Percentiles rank a stretch among this genome's conserved stretches.
Conservation (phyloP, 2,797 vertebrate genomes). For the Adrianichthys oophorus region DNA sequence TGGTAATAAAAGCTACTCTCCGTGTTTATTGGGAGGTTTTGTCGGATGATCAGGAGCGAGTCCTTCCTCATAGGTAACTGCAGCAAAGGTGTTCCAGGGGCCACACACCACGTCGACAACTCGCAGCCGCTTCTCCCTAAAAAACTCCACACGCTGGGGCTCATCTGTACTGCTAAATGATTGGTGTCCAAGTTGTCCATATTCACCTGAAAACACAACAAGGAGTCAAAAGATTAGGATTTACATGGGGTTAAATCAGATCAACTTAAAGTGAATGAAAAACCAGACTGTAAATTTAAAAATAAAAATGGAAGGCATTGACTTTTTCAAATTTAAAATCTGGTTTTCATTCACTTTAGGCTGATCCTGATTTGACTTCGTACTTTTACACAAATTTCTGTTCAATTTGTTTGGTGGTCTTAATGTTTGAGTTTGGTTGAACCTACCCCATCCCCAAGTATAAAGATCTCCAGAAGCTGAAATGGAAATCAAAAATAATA, state of each 20-base stretch:
- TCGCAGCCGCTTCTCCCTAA: constrained; percentile 65
- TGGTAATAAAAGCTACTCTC: constrained; percentile 35
- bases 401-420: background rate
- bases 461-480: constrained; percentile 87
- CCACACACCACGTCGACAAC: constrained; percentile 86
- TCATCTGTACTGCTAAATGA: constrained; percentile 76
- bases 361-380: too few species aligned
- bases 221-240: background rate
- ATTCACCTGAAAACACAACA: constrained; percentile 80
- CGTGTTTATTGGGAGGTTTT: background rate
- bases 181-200: constrained; percentile 90
- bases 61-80: constrained; percentile 54
- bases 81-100: constrained; percentile 88
- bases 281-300: too few species aligned
- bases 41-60: constrained; percentile 16
- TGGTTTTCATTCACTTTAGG: too few species aligned
- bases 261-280: too few species aligned
- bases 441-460: constrained; percentile 97
- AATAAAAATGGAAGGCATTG: too few species aligned
- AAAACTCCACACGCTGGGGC: constrained; percentile 80
- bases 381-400: background rate
- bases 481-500: constrained; percentile 31
- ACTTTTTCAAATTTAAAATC: too few species aligned
- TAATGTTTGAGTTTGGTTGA: constrained; percentile 3
- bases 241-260: too few species aligned